These are phyloP conservation scores for Larimichthys crocea DNA, from an alignment of 2,113 vertebrate genomes.

Conservation along the genomic window DNA sequence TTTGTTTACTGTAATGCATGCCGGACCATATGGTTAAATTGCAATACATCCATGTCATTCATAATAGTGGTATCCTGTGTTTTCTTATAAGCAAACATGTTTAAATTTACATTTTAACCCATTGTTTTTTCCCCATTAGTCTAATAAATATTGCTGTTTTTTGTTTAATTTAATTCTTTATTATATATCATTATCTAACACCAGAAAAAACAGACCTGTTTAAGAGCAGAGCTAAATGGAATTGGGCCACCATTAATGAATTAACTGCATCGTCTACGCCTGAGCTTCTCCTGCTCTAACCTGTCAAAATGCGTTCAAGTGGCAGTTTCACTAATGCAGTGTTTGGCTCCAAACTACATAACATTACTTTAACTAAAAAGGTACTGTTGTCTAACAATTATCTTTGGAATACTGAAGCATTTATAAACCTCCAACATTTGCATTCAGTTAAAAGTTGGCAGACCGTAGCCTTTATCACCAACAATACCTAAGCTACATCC, in stretches of 20 bases:
- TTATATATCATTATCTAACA: too few species aligned
- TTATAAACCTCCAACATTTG: not conserved
- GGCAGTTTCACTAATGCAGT: constrained; percentile 1
- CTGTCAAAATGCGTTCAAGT: not conserved
- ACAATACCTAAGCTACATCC: not conserved
- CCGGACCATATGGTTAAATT: not conserved
- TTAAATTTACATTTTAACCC: not conserved
- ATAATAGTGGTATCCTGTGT: not conserved
- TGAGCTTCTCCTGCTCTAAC: not conserved
- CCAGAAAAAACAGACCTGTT: too few species aligned
- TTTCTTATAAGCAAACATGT: not conserved
- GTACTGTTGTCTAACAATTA: not conserved
- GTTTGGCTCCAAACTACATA: constrained; percentile 18
- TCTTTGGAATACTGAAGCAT: not conserved
- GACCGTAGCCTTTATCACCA: not conserved
- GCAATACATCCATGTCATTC: not conserved
- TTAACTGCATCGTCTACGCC: not conserved
- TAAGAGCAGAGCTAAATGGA: not conserved
- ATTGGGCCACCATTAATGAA: not conserved
- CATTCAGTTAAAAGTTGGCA: constrained; percentile 9
- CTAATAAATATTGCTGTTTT: too few species aligned
- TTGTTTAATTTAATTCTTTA: too few species aligned
- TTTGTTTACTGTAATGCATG: constrained; percentile 13
- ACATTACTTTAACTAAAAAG: not conserved
- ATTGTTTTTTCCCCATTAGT: not conserved